Base-by-base conservation (phyloP, 2,113 vertebrate genomes). In the Vidua macroura region DNA sequence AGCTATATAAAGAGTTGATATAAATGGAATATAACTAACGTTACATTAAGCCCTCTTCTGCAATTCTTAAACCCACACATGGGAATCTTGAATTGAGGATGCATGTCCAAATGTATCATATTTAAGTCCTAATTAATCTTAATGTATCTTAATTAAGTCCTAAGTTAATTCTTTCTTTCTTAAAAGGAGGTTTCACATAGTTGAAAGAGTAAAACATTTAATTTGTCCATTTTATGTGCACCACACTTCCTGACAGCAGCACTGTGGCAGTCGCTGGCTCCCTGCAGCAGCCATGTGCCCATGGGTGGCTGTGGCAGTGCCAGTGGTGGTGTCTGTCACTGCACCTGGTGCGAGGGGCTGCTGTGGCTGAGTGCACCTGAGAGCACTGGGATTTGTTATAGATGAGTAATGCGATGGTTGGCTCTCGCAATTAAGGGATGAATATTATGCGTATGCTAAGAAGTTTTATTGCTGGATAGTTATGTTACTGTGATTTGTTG, bases 61-160 rank as follows among this genome's bases (percentile, higher is more conserved):
- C 5, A 28, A 49, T 94, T 92, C 84, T 93, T 94, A 95, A 95
- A 91, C 46, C 86, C 30, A 44, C 92, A 87, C 67, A 28, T 59
- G 90, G 94, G 88, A 96, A 52, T 31, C n/a, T 59, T 8, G 5
- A 85, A 92, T 60, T 75, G 83, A 95, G 80, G 80, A 84, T 78
- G 43, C 31, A n/a, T 64, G 56, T 95, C 76, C 81, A 95, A 94
- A 69, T 93, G 53, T 69, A 60, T 80, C 79, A 88, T 93, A 88
- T 94, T 91, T 83, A 94, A 92, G 44, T 86, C 33, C 76, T 89
- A 81, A 93, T 68, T 96, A 91, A 73, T 82, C 53, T 59, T 39
- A 86, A 60, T 90, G 55, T 48, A 69, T 83, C 89, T 95, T 91
- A 83, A 96, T 89, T 91, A 95, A 95, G 60, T 76, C 51, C 69